Percentiles rank a stretch among this genome's conserved stretches.
These are phyloP conservation scores for Barnardius zonarius DNA, from an alignment of 2,113 vertebrate species.

Conservation along the genomic window DNA sequence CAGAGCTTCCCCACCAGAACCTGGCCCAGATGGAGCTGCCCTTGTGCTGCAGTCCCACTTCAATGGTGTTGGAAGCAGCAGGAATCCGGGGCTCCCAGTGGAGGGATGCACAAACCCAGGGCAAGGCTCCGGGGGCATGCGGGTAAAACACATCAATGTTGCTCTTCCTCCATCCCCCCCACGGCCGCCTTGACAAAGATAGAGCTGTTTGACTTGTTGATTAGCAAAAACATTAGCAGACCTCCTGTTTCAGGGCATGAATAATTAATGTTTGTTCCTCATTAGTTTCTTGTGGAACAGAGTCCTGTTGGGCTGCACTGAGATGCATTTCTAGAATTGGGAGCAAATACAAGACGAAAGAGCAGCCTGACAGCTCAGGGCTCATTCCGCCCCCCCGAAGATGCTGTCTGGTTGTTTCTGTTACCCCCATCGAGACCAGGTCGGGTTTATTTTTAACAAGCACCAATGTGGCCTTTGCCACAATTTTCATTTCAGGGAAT, in stretches of 20 bases:
- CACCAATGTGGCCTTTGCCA: background rate
- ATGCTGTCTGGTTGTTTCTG: background rate
- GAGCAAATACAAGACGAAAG: slow-evolving; percentile 11
- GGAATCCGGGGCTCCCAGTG: background rate
- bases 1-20: fast-evolving
- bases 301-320: slow-evolving; percentile 58
- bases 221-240: slow-evolving; percentile 76
- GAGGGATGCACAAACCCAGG: background rate
- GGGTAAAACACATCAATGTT: fast-evolving
- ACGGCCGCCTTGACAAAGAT: slow-evolving; percentile 30
- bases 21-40: fast-evolving
- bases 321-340: slow-evolving; percentile 68
- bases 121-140: background rate
- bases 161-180: background rate
- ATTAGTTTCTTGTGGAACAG: slow-evolving; percentile 72
- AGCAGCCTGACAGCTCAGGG: background rate
- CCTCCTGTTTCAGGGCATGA: slow-evolving; percentile 72
- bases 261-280: slow-evolving; percentile 74
- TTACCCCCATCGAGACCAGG: background rate
- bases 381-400: background rate
- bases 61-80: fast-evolving
- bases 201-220: slow-evolving; percentile 73
- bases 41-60: background rate
- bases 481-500: background rate
- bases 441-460: background rate